Base-by-base conservation (phyloP, 2,797 vertebrate genomes). In the Dermochelys coriacea region DNA sequence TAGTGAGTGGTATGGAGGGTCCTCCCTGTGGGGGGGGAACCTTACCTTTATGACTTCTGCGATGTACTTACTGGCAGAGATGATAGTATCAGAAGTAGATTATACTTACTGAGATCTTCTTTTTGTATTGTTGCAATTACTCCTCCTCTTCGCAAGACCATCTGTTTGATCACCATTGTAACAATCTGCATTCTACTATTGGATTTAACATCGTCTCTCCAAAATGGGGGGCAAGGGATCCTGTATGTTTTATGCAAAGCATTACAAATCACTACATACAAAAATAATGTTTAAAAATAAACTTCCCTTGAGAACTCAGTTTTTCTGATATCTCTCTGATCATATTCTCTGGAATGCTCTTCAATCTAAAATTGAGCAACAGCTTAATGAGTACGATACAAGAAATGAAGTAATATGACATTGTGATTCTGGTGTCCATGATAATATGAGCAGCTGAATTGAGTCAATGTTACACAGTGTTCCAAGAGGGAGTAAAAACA, bases 131-230 rank as follows among this genome's bases (percentile, higher is more conserved):
- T 57, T 82, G 51, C 83, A 82, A 83, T 85, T 82, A 68, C 23
- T 71, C 15, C 91, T 79, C 68, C 86, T 92, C 57, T 86, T 90
- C 94, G 84, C 41, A 80, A 80, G 59, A 71, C 12, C 79, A 93
- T 51, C 47, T 12, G 5, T 81, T 87, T 89, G 50, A 81, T 80
- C 9, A 19, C 21, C 37, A 25, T 75, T 52, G 31, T 8, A 52
- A 16, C 41, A 27, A 61, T 85, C 37, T 15, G 14, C 16, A 41
- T 87, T 86, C n/a, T 86, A 14, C 41, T 75, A 45, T 45, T 45
- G 71, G 12, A 75, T 47, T 45, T 47, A 27, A 47, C 8, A 16
- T 27, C 71, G 47, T 15, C 41, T 75, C 25, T 47, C 27, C 41
- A 45, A 27, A 47, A 47, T 29, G 25, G 6, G 12, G 7, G 27